Percentiles rank a stretch among this genome's conserved stretches.
Evolutionary conservation across 2,888 invertebrate genomes (phyloP).

Genomic region (Muscina levida): DNA sequence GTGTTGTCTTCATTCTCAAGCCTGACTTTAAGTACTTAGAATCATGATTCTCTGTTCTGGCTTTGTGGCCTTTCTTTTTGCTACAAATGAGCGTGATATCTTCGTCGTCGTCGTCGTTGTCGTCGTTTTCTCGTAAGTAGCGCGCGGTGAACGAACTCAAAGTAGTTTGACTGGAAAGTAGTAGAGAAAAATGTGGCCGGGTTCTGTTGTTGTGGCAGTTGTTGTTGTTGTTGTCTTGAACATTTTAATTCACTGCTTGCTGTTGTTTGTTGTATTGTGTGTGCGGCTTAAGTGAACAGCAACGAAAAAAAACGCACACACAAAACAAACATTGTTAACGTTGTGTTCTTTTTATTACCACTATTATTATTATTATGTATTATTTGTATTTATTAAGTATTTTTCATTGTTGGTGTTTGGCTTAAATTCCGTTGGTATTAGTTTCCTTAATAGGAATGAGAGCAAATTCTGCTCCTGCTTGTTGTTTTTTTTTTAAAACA

Average conservation of each 20-base stretch:
- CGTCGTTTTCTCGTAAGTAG: constrained; percentile 65
- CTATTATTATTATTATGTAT: too few relatives aligned
- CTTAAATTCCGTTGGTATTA: background rate
- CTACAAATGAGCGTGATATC: constrained; percentile 67
- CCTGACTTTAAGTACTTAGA: constrained; percentile 42
- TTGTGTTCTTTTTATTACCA: background rate
- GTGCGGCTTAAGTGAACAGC: constrained; percentile 47
- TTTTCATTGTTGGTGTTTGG: constrained; percentile 2
- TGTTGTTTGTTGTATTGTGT: constrained; percentile 3
- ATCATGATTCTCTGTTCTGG: constrained; percentile 18
- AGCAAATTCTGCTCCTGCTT: background rate
- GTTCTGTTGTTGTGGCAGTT: constrained; percentile 26
- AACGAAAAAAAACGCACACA: too few relatives aligned
- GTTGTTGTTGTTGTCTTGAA: constrained; percentile 48
- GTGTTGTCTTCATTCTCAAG: constrained; percentile 21
- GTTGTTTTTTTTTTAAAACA: background rate
- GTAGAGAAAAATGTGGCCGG: constrained; percentile 58
- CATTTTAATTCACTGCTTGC: constrained; percentile 3
- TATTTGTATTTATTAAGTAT: background rate
- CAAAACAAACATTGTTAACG: constrained; percentile 39
- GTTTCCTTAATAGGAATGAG: background rate
- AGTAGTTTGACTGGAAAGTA: constrained; percentile 78
- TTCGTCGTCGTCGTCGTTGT: constrained; percentile 45
- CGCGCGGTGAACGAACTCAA: constrained; percentile 79
- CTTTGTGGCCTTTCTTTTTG: constrained; percentile 35